Evolutionary conservation across 1,140 invertebrate genomes (phyloP).

Genomic region (Pentalonia nigronervosa): DNA sequence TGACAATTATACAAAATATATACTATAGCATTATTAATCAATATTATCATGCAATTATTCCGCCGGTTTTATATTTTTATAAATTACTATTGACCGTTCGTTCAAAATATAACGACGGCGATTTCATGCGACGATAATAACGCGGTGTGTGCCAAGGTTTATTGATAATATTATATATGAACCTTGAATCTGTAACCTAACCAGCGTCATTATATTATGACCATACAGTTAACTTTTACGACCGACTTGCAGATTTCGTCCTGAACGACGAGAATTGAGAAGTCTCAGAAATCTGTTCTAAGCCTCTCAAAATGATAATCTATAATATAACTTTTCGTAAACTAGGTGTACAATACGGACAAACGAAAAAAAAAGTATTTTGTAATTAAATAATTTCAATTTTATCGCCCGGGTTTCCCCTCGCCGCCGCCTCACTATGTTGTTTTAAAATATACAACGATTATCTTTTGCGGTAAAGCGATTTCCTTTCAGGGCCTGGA

Average conservation of each 20-base stretch:
- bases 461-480: constrained; percentile 18
- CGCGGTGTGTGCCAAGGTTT: background rate
- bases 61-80: no score
- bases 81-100: no score
- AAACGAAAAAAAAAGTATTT: background rate
- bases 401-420: background rate
- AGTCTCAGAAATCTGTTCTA: background rate
- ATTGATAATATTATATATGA: background rate
- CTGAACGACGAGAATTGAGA: background rate
- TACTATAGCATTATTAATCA: no score
- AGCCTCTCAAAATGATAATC: background rate
- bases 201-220: background rate
- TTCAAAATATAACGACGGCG: background rate
- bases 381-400: constrained; percentile 39
- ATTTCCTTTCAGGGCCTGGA: no score
- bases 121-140: background rate
- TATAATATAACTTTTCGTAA: background rate
- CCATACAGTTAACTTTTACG: background rate
- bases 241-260: background rate
- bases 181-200: background rate
- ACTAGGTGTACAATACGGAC: background rate
- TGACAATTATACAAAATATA: background rate
- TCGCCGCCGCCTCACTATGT: background rate
- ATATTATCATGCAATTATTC: no score
- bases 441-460: background rate